phyloP scores from a whole-genome alignment of 1,140 invertebrate species.

The Drosophila quadrilineata region DNA sequence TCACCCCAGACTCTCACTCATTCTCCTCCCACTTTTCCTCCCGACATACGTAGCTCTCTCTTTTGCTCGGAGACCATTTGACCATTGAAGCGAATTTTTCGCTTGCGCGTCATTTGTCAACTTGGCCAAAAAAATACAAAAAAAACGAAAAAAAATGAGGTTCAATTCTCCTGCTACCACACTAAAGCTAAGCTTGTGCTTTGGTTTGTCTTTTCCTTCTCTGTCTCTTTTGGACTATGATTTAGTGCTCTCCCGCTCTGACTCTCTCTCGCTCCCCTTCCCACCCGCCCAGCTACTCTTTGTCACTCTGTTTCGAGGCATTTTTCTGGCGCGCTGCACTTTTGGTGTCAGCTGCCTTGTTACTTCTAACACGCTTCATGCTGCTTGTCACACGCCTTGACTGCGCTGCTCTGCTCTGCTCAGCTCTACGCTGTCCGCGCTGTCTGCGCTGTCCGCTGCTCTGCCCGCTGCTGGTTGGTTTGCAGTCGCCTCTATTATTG shows the following conservation, averaged over 20 bases:
- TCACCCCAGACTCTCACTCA: background rate
- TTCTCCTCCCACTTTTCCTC: background rate
- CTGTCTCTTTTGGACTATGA: constrained; percentile 41
- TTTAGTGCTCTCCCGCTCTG: constrained; percentile 44
- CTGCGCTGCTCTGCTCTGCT: no score
- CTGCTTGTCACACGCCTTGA: constrained; percentile 48
- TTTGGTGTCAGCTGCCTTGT: constrained; percentile 77
- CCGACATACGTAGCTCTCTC: no score
- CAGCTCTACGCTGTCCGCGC: no score
- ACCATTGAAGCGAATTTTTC: constrained; percentile 77
- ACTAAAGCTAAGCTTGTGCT: constrained; percentile 13
- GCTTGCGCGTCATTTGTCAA: constrained; percentile 78
- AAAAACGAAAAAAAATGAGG: no score
- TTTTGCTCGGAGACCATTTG: no score
- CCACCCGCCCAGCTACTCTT: no score
- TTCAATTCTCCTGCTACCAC: no score
- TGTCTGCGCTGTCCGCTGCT: constrained; percentile 18
- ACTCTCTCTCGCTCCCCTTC: background rate
- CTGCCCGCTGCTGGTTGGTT: constrained; percentile 61
- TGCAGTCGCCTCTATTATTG: constrained; percentile 32
- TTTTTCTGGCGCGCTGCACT: constrained; percentile 60
- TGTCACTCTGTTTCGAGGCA: constrained; percentile 52
- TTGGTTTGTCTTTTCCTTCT: constrained; percentile 54
- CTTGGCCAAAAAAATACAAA: constrained; percentile 20
- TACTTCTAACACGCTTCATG: constrained; percentile 69